Conservation (phyloP, 1,140 invertebrate species). For the Homalodisca vitripennis region DNA sequence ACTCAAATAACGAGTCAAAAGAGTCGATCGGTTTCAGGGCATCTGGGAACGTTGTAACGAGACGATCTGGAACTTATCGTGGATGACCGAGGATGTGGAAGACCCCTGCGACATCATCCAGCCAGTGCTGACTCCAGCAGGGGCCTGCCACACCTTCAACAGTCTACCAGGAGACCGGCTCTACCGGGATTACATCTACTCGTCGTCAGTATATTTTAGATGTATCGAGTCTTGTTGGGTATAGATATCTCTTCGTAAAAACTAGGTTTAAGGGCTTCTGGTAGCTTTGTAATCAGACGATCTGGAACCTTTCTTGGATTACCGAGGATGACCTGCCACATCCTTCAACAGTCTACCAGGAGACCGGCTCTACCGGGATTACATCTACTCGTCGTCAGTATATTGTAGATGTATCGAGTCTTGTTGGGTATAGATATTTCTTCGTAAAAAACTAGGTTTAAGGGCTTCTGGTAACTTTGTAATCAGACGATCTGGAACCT, state of each 20-base stretch:
- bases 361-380: slow-evolving; percentile 1
- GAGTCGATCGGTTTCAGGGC: too few relatives aligned
- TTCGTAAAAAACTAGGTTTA: too few relatives aligned
- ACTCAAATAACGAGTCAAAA: too few relatives aligned
- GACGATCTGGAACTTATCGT: background rate
- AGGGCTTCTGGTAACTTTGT: too few relatives aligned
- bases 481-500: background rate
- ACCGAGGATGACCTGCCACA: slow-evolving; percentile 31
- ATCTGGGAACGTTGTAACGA: too few relatives aligned
- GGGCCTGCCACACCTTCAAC: slow-evolving; percentile 37
- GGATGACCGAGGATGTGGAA: background rate
- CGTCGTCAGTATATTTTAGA: background rate
- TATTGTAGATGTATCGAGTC: background rate
- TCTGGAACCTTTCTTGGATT: background rate
- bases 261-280: too few relatives aligned
- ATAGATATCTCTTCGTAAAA: too few relatives aligned
- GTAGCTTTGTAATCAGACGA: too few relatives aligned
- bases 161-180: slow-evolving; percentile 29
- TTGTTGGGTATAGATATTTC: too few relatives aligned
- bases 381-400: background rate
- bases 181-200: background rate
- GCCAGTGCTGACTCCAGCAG: slow-evolving; percentile 32
- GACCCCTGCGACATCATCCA: slow-evolving; percentile 35
- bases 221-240: slow-evolving; percentile 10
- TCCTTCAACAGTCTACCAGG: slow-evolving; percentile 36